These are phyloP conservation scores for Spongilla lacustris DNA, from an alignment of 37 sponge, comb jelly and placozoan species.

Conservation along the genomic window DNA sequence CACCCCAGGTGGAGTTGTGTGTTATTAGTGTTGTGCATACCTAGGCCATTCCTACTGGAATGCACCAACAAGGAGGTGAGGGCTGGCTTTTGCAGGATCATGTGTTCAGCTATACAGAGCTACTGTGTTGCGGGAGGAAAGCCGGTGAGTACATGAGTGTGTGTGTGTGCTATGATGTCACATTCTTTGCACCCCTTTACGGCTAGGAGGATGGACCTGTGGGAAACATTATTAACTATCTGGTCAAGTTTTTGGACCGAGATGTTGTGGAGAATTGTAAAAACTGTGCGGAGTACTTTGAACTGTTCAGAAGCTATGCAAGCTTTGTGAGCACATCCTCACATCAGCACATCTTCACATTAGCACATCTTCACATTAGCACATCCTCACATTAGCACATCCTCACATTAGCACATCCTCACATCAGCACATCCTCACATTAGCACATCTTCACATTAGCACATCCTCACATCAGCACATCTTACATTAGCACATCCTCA, in stretches of 20 bases:
- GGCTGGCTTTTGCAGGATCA: conserved; percentile 43
- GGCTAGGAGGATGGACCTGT: conserved; percentile 39
- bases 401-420: background rate
- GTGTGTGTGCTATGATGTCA: background rate
- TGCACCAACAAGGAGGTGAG: conserved; percentile 74
- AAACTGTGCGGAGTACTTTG: conserved; percentile 68
- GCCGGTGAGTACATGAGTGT: background rate
- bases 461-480: background rate
- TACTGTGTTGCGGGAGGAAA: conserved; percentile 13
- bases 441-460: background rate
- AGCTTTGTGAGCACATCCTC: conserved; percentile 41
- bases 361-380: too few relatives aligned
- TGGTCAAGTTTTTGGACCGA: conserved; percentile 67
- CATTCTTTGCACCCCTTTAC: background rate
- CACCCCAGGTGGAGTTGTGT: background rate
- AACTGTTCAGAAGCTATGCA: conserved; percentile 63
- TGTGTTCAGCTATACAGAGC: conserved; percentile 32
- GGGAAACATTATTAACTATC: conserved; percentile 29
- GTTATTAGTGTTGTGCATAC: background rate
- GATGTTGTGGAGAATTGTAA: conserved; percentile 74
- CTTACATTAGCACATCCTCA: too few relatives aligned
- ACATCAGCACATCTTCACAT: too few relatives aligned
- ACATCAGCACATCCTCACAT: background rate
- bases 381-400: background rate
- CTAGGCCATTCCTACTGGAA: conserved; percentile 81